phyloP scores from a whole-genome alignment of 2,113 vertebrate species.

The Sorex araneus region DNA sequence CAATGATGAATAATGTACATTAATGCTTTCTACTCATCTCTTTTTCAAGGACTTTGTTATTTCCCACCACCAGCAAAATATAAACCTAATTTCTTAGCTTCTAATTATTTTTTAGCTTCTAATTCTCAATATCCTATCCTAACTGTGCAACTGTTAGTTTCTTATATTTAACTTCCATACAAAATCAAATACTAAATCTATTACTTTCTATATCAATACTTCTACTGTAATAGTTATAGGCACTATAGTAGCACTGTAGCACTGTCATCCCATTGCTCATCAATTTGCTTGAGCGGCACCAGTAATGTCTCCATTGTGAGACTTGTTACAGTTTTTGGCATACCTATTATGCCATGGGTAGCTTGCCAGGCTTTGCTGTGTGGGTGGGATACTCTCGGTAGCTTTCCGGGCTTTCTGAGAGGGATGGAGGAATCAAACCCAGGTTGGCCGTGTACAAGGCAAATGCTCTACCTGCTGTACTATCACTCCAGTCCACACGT shows the following conservation, averaged over 20 bases:
- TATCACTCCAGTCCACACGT: no score
- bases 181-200: neutral
- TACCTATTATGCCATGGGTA: no score
- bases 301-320: no score
- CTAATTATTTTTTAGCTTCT: neutral
- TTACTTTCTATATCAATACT: neutral
- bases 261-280: no score
- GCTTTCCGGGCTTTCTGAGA: no score
- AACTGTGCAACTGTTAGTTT: neutral
- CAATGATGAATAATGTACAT: neutral
- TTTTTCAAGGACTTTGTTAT: neutral
- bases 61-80: neutral
- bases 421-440: no score
- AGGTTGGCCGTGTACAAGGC: no score
- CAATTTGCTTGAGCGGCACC: no score
- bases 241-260: neutral
- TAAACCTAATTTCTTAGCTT: neutral
- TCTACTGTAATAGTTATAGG: neutral
- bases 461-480: no score
- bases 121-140: constrained; percentile 3
- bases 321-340: no score
- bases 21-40: neutral
- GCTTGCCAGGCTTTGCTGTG: no score
- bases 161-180: neutral
- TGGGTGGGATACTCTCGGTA: no score